Base-by-base conservation (phyloP, 2,888 invertebrate genomes). In the Miltochrista miniata region DNA sequence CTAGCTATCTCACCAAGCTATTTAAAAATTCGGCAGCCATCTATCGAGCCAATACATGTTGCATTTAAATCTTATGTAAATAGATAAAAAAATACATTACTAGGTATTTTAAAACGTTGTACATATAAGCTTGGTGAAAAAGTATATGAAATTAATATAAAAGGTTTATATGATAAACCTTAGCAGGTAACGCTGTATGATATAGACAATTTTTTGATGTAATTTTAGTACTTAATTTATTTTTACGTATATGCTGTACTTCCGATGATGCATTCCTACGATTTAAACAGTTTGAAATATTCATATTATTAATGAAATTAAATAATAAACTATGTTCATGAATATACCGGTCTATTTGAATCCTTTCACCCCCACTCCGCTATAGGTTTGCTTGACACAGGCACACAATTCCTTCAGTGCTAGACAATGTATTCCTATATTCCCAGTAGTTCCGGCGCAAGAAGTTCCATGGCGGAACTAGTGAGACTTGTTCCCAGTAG, bases 211-310 rank as follows among this genome's bases (percentile, higher is more conserved):
- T 80, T 78, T 79, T 81, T 72, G 70, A 75, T 72, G 74, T 74
- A 79, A 74, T 63, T 74, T 84, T 85, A 85, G 89, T 88, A 89
- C 87, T 88, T 90, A 90, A 89, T 83, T 88, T 87, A 89, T 88
- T 87, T 72, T 77, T 79, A 80, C 74, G 77, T 84, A 82, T 76
- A 82, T 76, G 78, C 76, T 85, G 78, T 85, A 83, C 80, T 68
- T 68, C 68, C 79, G 76, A 79, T 76, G 78, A 83, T 83, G 83
- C 90, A 90, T 90, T 90, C 90, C 90, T 87, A 83, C 81, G 73
- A 76, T 85, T 79, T 83, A 75, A 83, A 83, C 72, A 78, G 81
- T 86, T 86, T 81, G 81, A 80, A 83, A 81, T 84, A 85, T 84
- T 85, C 81, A 68, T 62, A 67, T 57, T 48, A 63, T 61, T 68